Conservation (phyloP, 2,113 vertebrate genomes). For the Alces alces region DNA sequence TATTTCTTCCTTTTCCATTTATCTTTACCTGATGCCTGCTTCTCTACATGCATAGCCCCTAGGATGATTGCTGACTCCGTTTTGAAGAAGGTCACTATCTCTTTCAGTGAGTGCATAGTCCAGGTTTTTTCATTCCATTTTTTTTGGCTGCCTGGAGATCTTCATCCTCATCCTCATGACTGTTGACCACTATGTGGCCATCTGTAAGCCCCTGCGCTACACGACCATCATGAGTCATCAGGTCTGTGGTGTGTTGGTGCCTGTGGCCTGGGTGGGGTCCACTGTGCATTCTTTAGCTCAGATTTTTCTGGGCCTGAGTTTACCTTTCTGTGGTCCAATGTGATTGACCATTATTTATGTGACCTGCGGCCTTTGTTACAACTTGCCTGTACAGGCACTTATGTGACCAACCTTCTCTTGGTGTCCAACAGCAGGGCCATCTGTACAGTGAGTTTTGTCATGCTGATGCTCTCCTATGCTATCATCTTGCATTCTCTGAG, state of each 20-base stretch:
- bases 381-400: constrained; percentile 54
- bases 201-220: constrained; percentile 59
- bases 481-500: background rate
- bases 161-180: constrained; percentile 64
- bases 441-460: constrained; percentile 44
- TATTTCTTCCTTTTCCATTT: constrained; percentile 63
- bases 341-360: constrained; percentile 65
- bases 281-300: constrained; percentile 53
- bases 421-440: constrained; percentile 49
- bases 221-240: background rate
- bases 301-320: constrained; percentile 39
- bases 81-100: background rate
- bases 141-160: constrained; percentile 57
- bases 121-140: constrained; percentile 53
- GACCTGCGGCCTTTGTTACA: constrained; percentile 63
- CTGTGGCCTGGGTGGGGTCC: constrained; percentile 39
- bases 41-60: constrained; percentile 45
- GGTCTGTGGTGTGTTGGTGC: background rate
- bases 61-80: constrained; percentile 26
- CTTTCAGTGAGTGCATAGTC: constrained; percentile 37
- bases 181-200: constrained; percentile 48
- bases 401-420: constrained; percentile 37
- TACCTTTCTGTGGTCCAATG: constrained; percentile 66
- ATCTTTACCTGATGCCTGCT: constrained; percentile 55
- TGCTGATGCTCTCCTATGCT: background rate